Percentiles rank a stretch among this genome's conserved stretches.
phyloP scores from a whole-genome alignment of 2,888 invertebrate genomes.

The Eubasilissa splendida region DNA sequence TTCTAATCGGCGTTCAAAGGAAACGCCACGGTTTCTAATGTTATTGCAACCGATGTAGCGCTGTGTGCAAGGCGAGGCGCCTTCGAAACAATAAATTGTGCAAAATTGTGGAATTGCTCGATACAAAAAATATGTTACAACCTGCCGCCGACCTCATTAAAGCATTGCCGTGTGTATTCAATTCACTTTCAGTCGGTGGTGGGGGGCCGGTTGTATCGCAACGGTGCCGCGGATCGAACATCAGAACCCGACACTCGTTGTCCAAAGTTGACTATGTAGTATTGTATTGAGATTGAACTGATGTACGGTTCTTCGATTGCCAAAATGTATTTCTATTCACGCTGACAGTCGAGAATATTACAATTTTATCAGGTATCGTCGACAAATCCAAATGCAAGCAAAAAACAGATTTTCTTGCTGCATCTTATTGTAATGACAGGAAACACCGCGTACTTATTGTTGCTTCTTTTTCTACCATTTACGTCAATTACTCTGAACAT shows the following conservation, averaged over 20 bases:
- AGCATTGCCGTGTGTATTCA: conserved; percentile 48
- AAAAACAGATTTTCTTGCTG: background rate
- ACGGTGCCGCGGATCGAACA: background rate
- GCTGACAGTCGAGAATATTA: too few species aligned
- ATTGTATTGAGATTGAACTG: conserved; percentile 5
- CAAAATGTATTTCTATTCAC: background rate
- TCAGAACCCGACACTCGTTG: conserved; percentile 7
- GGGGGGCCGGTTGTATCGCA: conserved; percentile 32
- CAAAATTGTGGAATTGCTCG: conserved; percentile 56
- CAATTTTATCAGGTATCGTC: too few species aligned
- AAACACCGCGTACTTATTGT: background rate
- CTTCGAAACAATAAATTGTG: conserved; percentile 55
- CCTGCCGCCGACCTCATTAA: conserved; percentile 52
- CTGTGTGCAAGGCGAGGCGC: conserved; percentile 52
- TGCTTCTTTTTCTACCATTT: background rate
- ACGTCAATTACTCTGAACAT: conserved; percentile 1
- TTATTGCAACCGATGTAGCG: conserved; percentile 49
- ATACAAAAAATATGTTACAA: conserved; percentile 52
- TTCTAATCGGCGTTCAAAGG: conserved; percentile 53
- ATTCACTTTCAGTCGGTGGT: conserved; percentile 52
- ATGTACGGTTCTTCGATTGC: conserved; percentile 7
- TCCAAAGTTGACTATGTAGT: conserved; percentile 24
- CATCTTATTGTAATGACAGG: background rate
- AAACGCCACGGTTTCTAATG: conserved; percentile 51
- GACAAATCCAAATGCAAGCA: too few species aligned